Evolutionary conservation across 2,113 vertebrate species (phyloP), one percentile per base, ranked within the genome.

Genomic region (Thalassarche chlororhynchos): DNA sequence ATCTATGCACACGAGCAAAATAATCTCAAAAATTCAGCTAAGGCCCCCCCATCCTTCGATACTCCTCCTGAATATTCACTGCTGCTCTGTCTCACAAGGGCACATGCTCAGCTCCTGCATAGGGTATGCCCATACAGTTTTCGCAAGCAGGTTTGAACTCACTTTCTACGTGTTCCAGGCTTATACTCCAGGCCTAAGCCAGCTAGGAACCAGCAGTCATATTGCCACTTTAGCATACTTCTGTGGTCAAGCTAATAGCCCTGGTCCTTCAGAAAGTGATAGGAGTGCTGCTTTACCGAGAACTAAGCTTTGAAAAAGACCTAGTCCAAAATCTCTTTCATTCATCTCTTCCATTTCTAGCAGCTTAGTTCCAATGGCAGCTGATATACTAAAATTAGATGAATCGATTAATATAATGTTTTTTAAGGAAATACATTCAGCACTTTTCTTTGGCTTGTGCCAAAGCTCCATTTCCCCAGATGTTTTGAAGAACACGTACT

Each of bases 241-340:
- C 36, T 78, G 8, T 65, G 34, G 46, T 46, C 12, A 72, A 51
- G 17, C 0, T 86, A 62, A 68, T 40, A 83, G 5, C 8, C 15
- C 2, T 0, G 0, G 9, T 55, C n/a, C 51, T 66, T 83, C 40
- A 66, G 26, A 54, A 74, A 83, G 31, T 16, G 6, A 12, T 16
- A n/a, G 26, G 12, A 79, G 10, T 28, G 12, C 5, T 62, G 13
- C 10, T 31, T 80, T 71, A 38, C 8, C 32, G 14, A 72, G 7
- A 70, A 36, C 5, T 51, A 71, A 64, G 15, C 38, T 76, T 52
- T 66, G 47, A 36, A 68, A 17, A 66, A 79, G 85, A n/a, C 55
- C 31, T 62, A 72, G 6, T 36, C 23, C 32, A 79, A 84, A 70
- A 55, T 19, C 11, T 51, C 9, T 69, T 84, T 81, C 10, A 55